phyloP scores from a whole-genome alignment of 37 sponge, comb jelly and placozoan genomes.

The Petrosia ficiformis region DNA sequence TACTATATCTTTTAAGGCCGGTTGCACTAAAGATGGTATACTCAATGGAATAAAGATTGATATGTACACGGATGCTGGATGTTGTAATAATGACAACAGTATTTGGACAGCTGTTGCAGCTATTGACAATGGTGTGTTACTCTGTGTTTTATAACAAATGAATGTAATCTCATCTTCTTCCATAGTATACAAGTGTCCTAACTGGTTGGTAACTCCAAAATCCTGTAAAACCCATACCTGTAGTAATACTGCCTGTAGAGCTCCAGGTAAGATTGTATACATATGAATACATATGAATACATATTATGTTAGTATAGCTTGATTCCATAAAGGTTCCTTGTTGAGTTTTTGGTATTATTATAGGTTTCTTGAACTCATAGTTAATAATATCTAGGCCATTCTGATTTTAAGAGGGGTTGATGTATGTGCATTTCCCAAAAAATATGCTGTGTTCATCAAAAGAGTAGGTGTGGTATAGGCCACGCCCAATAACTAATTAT shows the following conservation, averaged over 20 bases:
- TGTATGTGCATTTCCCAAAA: too few species aligned
- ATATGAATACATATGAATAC: background rate
- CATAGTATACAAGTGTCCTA: background rate
- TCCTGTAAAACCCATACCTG: background rate
- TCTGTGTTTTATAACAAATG: too few species aligned
- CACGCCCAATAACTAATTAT: too few species aligned
- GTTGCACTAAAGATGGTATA: constrained; percentile 57
- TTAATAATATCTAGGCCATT: too few species aligned
- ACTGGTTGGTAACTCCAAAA: background rate
- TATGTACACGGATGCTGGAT: constrained; percentile 61
- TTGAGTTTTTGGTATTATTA: too few species aligned
- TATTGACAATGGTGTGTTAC: constrained; percentile 49
- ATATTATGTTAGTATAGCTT: too few species aligned
- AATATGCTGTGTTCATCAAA: too few species aligned
- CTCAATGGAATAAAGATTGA: constrained; percentile 61
- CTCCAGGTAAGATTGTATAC: background rate
- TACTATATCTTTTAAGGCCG: constrained; percentile 66
- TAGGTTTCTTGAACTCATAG: too few species aligned
- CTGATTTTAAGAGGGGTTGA: too few species aligned
- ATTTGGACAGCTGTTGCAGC: background rate
- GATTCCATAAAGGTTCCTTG: too few species aligned
- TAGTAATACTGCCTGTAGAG: background rate
- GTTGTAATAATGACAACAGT: constrained; percentile 27
- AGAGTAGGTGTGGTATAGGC: too few species aligned
- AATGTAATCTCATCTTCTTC: background rate